Conservation (phyloP, 2,888 invertebrate genomes). For the Deroplatys truncata region DNA sequence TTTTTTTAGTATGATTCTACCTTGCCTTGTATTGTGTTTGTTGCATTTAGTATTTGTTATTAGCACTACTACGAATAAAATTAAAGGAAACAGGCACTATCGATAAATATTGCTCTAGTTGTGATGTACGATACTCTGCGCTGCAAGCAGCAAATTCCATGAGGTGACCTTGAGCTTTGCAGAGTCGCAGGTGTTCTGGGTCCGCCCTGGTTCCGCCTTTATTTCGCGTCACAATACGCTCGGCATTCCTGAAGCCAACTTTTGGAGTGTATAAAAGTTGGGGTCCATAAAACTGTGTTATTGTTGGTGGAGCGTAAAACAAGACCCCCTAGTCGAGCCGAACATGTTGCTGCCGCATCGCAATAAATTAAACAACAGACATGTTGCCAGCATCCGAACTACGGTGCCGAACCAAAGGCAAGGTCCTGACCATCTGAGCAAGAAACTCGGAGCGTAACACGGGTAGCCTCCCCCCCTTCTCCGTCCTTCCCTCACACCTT, state of each 20-base stretch:
- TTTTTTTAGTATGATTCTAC: no score
- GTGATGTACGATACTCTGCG: not conserved
- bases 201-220: not conserved
- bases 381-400: not conserved
- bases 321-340: not conserved
- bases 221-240: not conserved
- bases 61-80: no score
- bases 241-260: not conserved
- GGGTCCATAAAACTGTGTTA: not conserved
- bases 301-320: not conserved
- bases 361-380: not conserved
- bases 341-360: not conserved
- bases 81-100: no score
- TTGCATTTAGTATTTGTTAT: no score
- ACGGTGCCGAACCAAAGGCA: not conserved
- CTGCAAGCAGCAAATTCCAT: not conserved
- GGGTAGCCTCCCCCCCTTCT: not conserved
- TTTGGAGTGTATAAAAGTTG: not conserved
- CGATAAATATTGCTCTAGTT: no score
- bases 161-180: not conserved
- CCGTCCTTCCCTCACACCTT: not conserved
- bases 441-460: not conserved
- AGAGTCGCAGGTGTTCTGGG: not conserved
- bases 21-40: no score
- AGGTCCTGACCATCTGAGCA: not conserved